Percentiles rank a stretch among this genome's conserved stretches.
These are phyloP conservation scores for Dorcus parallelipipedus DNA, from an alignment of 2,888 invertebrate genomes.

Conservation along the genomic window DNA sequence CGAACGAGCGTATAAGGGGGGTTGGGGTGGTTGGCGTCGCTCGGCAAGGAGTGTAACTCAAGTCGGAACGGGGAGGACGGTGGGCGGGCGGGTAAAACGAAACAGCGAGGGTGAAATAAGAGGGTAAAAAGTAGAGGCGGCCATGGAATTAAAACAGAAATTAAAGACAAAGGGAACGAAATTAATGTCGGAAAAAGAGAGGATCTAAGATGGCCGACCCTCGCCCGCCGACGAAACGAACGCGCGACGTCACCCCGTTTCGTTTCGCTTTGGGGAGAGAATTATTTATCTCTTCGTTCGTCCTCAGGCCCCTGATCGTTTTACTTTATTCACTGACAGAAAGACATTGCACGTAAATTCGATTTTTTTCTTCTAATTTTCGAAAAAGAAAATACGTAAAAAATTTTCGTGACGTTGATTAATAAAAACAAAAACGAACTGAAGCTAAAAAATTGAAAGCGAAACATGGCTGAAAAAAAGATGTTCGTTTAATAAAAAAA, in stretches of 20 bases:
- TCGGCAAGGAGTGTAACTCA: conserved; percentile 18
- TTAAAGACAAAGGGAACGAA: conserved; percentile 50
- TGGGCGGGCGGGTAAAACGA: conserved; percentile 23
- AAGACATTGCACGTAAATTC: not conserved
- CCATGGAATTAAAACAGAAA: conserved; percentile 49
- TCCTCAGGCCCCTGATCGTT: too few relatives aligned
- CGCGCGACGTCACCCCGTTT: too few relatives aligned
- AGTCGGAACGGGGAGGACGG: conserved; percentile 14
- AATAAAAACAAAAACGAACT: too few relatives aligned
- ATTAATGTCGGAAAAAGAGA: conserved; percentile 43
- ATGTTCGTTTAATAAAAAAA: too few relatives aligned
- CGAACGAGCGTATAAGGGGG: not conserved
- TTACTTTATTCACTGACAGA: too few relatives aligned
- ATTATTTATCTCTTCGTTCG: too few relatives aligned
- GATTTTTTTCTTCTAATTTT: not conserved
- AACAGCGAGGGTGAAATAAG: conserved; percentile 47
- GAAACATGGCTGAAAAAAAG: too few relatives aligned
- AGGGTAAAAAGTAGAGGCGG: conserved; percentile 49
- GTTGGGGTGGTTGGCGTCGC: not conserved
- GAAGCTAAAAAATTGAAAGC: too few relatives aligned
- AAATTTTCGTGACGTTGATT: too few relatives aligned
- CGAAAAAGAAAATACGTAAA: too few relatives aligned
- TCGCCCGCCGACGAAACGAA: not conserved
- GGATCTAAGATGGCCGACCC: conserved; percentile 40
- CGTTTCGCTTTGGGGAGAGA: too few relatives aligned